Percentiles rank a stretch among this genome's conserved stretches.
Conservation (phyloP, 2,797 vertebrate species). For the Sebastes nivosus region DNA sequence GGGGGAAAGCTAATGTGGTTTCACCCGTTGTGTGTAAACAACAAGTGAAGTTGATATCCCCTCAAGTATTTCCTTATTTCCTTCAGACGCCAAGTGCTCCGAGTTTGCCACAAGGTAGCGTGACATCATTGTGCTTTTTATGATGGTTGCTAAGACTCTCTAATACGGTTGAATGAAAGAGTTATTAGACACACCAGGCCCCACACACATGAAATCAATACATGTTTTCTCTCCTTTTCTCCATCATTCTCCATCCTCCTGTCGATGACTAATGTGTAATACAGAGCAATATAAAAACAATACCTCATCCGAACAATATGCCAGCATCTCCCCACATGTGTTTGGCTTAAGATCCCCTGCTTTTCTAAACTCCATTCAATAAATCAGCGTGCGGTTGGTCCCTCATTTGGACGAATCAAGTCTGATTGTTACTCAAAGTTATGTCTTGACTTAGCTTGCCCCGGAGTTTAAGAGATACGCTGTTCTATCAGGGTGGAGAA, state of each 20-base stretch:
- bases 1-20: constrained; percentile 23
- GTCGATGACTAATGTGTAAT: constrained; percentile 67
- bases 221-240: constrained; percentile 35
- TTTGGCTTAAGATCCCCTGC: constrained; percentile 59
- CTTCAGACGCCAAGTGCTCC: constrained; percentile 18
- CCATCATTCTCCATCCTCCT: constrained; percentile 13
- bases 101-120: constrained; percentile 42
- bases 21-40: constrained; percentile 56
- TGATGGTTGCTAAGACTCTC: constrained; percentile 23
- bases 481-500: constrained; percentile 40
- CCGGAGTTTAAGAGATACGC: constrained; percentile 29
- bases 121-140: constrained; percentile 57
- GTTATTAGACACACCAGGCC: constrained; percentile 43
- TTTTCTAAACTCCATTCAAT: constrained; percentile 67
- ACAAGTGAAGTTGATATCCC: constrained; percentile 52
- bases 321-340: constrained; percentile 64
- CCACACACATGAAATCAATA: constrained; percentile 53
- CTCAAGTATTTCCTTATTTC: constrained; percentile 53
- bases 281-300: constrained; percentile 61
- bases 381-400: constrained; percentile 68
- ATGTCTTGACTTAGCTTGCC: constrained; percentile 45
- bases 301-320: constrained; percentile 59
- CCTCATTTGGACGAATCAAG: constrained; percentile 71
- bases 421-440: constrained; percentile 55
- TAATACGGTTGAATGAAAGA: constrained; percentile 34